A percentile compares a stretch with the other conserved stretches of the same genome.
These are phyloP conservation scores for Minunthozetes semirufus DNA, from an alignment of 2,888 invertebrate species.

Conservation along the genomic window DNA sequence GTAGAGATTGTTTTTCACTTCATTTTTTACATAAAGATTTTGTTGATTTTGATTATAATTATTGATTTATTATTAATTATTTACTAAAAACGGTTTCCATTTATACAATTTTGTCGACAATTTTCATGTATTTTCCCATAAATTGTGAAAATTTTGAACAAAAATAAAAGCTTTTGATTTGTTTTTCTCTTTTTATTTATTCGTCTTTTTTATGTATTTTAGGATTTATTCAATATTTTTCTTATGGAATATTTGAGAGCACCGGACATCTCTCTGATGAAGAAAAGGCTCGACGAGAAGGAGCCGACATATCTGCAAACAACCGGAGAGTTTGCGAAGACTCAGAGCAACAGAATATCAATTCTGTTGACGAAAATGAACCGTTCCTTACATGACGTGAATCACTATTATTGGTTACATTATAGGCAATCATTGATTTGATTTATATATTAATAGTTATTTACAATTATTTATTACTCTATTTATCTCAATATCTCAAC, in stretches of 20 bases:
- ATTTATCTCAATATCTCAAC: not conserved
- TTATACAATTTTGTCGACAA: not conserved
- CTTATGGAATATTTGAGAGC: constrained; percentile 19
- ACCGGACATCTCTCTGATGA: constrained; percentile 14
- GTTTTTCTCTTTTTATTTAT: not conserved
- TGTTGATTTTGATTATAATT: not conserved
- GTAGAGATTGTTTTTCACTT: not conserved
- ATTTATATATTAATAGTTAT: not conserved
- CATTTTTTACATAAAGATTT: not conserved
- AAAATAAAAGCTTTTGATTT: not conserved
- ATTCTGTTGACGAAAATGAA: not conserved
- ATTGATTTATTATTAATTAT: not conserved
- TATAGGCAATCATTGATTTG: not conserved
- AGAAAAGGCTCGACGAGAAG: not conserved
- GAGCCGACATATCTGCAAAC: not conserved
- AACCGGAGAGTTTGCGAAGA: not conserved
- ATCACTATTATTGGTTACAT: not conserved
- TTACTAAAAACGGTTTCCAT: not conserved
- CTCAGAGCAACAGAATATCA: not conserved
- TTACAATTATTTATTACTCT: not conserved
- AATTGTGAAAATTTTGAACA: not conserved
- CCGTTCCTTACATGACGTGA: constrained; percentile 2
- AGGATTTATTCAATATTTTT: constrained; percentile 24
- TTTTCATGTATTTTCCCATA: constrained; percentile 1
- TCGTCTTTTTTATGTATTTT: not conserved